Evolutionary conservation across 2,888 invertebrate species (phyloP), one percentile per base, ranked within the genome.

Genomic region (Torymus texanus): DNA sequence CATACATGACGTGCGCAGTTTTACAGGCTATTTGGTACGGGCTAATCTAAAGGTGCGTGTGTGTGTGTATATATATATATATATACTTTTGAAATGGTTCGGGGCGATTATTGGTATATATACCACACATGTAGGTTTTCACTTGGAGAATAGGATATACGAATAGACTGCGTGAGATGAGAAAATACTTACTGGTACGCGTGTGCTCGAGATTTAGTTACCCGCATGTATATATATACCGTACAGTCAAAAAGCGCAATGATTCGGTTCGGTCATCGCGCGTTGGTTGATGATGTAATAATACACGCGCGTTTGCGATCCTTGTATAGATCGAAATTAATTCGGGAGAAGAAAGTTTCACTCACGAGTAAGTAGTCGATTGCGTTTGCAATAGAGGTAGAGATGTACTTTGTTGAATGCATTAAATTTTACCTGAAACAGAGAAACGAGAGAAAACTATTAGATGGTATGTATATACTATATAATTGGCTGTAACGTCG

Each of bases 341-440:
- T 12, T 41, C 18, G 41, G 41, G 41, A 55, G 53, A 66, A 66
- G 72, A 66, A 59, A 66, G 72, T 72, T 62, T 78, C 29, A 29
- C 77, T 61, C 53, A 65, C 63, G 58, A 1, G 8, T n/a, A 18
- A 11, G 10, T 18, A 41, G 41, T 8, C 41, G 41, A 8, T 5
- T 41, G 41, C 41, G 41, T 8, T 41, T 41, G 41, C 41, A 41
- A 8, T 4, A 29, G 53, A 29, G 21, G 21, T 21, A 21, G 61
- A 55, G 56, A 18, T 18, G 14, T 29, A 16, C 41, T 50, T n/a
- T 58, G 12, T 24, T 12, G 56, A 10, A 14, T 70, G 16, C 68
- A 62, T 55, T 56, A 62, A 62, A 75, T 75, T 71, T 71, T 71
- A 77, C 77, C 71, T 71, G 77, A 3, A 77, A 66, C 62, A 66